These are phyloP conservation scores for Pseudochaenichthys georgianus DNA, from an alignment of 2,797 vertebrate species.

Conservation along the genomic window DNA sequence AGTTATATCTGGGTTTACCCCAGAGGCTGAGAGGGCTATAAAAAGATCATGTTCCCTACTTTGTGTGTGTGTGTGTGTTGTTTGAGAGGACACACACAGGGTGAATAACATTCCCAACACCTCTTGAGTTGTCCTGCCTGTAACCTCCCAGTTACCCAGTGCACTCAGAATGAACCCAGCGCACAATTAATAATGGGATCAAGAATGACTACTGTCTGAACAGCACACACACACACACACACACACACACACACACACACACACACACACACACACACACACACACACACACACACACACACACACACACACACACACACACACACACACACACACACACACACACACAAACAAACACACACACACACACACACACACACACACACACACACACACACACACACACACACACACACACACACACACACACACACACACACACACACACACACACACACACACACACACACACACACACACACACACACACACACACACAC, in stretches of 20 bases:
- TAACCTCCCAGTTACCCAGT: constrained; percentile 81
- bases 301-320: neutral
- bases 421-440: constrained; percentile 41
- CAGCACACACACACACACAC: constrained; percentile 49
- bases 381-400: constrained; percentile 41
- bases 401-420: constrained; percentile 59
- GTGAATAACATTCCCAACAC: constrained; percentile 74
- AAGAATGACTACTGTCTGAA: constrained; percentile 70
- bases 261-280: neutral
- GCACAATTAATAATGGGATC: constrained; percentile 84
- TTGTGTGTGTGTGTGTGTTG: constrained; percentile 18
- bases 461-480: constrained; percentile 42
- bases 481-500: constrained; percentile 38
- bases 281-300: constrained; percentile 41
- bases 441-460: constrained; percentile 61
- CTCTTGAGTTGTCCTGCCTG: constrained; percentile 67
- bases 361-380: constrained; percentile 41
- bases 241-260: constrained; percentile 54
- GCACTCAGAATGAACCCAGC: constrained; percentile 81
- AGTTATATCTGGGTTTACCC: constrained; percentile 68
- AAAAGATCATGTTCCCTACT: constrained; percentile 70
- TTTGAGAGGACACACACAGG: constrained; percentile 47
- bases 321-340: constrained; percentile 41
- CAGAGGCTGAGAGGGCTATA: constrained; percentile 64
- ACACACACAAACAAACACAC: too few relatives aligned